Conservation (phyloP, 2,113 vertebrate species). For the Scartelaos histophorus region DNA sequence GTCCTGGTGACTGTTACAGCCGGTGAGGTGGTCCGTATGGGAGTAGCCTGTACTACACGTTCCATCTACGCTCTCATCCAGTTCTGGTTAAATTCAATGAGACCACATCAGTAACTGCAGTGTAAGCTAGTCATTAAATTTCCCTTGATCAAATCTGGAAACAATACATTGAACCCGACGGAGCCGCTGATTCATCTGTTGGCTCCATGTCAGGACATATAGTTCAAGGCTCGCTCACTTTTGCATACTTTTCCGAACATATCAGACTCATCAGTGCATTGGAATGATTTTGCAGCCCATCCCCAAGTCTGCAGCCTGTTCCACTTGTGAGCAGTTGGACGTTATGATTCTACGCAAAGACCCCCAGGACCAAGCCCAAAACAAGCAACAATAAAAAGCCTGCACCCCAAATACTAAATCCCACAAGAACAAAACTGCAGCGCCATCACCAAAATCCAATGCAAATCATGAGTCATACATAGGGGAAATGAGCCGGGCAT, state of each 20-base stretch:
- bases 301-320: slow-evolving; percentile 20
- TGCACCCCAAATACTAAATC: no score
- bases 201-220: slow-evolving; percentile 22
- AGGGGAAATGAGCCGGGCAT: no score
- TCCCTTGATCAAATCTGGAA: slow-evolving; percentile 30
- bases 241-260: slow-evolving; percentile 22
- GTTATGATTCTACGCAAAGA: slow-evolving; percentile 25
- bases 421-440: no score
- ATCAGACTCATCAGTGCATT: slow-evolving; percentile 6
- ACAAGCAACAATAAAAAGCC: slow-evolving; percentile 26
- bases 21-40: slow-evolving; percentile 39
- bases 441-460: no score
- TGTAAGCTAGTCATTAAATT: slow-evolving; percentile 35
- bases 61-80: slow-evolving; percentile 15
- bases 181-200: slow-evolving; percentile 19
- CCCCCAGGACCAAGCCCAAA: slow-evolving; percentile 50
- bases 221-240: background rate
- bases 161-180: slow-evolving; percentile 11
- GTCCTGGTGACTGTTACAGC: background rate
- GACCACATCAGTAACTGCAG: slow-evolving; percentile 46
- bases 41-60: slow-evolving; percentile 50
- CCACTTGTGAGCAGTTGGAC: slow-evolving; percentile 39
- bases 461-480: no score
- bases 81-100: slow-evolving; percentile 30
- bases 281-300: slow-evolving; percentile 26